Base-by-base conservation (phyloP, 2,888 invertebrate species). In the Orthosia gracilis region DNA sequence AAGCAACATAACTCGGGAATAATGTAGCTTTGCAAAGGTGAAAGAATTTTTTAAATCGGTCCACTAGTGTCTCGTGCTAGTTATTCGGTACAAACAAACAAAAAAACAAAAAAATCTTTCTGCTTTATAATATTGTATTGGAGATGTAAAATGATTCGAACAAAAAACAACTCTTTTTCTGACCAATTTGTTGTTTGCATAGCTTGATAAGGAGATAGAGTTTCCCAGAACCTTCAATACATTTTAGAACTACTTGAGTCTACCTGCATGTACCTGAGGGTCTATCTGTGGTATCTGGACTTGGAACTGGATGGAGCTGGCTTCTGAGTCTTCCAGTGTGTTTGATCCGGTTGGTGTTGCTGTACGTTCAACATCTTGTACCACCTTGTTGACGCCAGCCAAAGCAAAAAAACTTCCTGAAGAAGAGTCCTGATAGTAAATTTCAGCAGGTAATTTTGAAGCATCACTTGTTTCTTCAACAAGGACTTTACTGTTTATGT, bases 141-240 rank as follows among this genome's bases (percentile, higher is more conserved):
- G 65, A 11, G 26, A 67, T 67, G 47, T 49, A 26, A 67, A 67
- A n/a, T 67, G 67, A n/a, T n/a, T n/a, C n/a, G n/a, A n/a, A n/a
- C n/a, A n/a, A n/a, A n/a, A n/a, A n/a, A n/a, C n/a, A n/a, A n/a
- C n/a, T n/a, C n/a, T n/a, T n/a, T 57, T 1, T 66, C 23, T 18
- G 66, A 57, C 66, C 66, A 67, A 47, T n/a, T n/a, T 57, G 13
- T 55, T 66, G 66, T 67, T n/a, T 21, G 2, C 0, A 4, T 15
- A 9, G 57, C 47, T n/a, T 67, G 45, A 11, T 26, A n/a, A 4
- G 17, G 23, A n/a, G 55, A 55, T 57, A 45, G 57, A 15, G 57
- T 57, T n/a, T 57, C 47, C 23, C 31, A 31, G 68, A 68, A 12
- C 68, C 49, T 17, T 31, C 12, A 12, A 58, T 31, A 49, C 68